Evolutionary conservation across 1,140 invertebrate genomes (phyloP).

Genomic region (Cheumatopsyche charites): DNA sequence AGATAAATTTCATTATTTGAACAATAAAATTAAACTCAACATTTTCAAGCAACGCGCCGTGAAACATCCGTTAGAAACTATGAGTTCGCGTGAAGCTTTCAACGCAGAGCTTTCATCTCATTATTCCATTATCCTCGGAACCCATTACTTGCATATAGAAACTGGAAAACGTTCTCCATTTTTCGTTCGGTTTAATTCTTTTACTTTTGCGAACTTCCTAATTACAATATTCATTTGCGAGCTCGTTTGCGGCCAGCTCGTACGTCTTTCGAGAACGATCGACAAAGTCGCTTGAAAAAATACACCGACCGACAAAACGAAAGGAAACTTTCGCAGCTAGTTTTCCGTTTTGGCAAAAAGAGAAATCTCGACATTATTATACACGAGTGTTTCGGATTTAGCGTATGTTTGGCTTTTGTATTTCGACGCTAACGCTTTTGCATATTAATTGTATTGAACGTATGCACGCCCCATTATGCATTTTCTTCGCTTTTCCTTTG

Average conservation of each 20-base stretch:
- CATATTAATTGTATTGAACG: slow-evolving; percentile 1
- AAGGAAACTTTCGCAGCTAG: not conserved
- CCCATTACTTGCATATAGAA: not conserved
- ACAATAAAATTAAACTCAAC: too few species aligned
- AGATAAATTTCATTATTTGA: too few species aligned
- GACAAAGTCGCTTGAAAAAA: too few species aligned
- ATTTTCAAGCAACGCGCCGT: too few species aligned
- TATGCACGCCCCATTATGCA: slow-evolving; percentile 9
- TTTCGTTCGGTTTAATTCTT: slow-evolving; percentile 17
- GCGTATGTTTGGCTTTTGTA: too few species aligned
- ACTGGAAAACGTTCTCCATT: not conserved
- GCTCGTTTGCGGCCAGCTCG: slow-evolving; percentile 18
- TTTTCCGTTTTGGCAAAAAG: too few species aligned
- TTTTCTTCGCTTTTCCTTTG: not conserved
- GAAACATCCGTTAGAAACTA: too few species aligned
- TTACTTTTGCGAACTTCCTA: slow-evolving; percentile 29
- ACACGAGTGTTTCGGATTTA: too few species aligned
- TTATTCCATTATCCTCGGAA: slow-evolving; percentile 13
- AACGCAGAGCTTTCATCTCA: slow-evolving; percentile 20
- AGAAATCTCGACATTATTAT: too few species aligned
- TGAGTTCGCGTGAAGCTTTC: too few species aligned
- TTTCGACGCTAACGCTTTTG: not conserved
- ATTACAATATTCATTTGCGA: slow-evolving; percentile 33
- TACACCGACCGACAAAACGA: too few species aligned
- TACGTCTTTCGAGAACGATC: not conserved